Base-by-base conservation (phyloP, 1,140 invertebrate species). In the Micrasema minimum region DNA sequence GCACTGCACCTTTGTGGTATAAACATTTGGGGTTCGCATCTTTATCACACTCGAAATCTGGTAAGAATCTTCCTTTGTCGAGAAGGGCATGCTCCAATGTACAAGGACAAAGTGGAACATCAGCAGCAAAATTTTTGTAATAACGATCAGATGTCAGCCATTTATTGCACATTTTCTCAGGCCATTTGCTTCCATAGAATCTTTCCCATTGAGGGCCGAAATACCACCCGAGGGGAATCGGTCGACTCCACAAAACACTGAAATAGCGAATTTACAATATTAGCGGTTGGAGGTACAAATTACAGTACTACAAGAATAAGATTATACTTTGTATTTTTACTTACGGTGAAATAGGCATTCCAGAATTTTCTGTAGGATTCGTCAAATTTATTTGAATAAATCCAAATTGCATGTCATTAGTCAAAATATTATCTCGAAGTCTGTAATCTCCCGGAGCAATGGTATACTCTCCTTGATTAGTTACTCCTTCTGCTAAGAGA, bases 191-290 rank as follows among this genome's bases (percentile, higher is more conserved):
- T 5, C 94, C 94, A 73, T 92, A 89, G 20, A 87, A 75, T 18
- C 88, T 82, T 78, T 94, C 90, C 95, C 95, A 98, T 80, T 97
- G 95, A 0, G 90, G 88, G 0, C 86, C 87, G 78, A 97, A 97
- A 78, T 97, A 98, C 96, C 96, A 98, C 0, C 85, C 95, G 2
- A 98, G 80, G 0, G 96, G 96, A 75, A 97, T 93, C 0, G 95
- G 95, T 41, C 90, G 88, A 78, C 93, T 96, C 96, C 96, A 98
- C 1, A 97, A 82, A 1, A 91, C 82, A 0, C 92, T 93, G 78
- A 12, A 77, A 62, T n/a, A 2, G 37, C 14, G 20, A 51, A n/a
- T n/a, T n/a, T n/a, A n/a, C 6, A 14, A 48, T 38, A 38, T 43
- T 11, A 38, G 37, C n/a, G 16, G 2, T 38, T 38, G 11, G 5